Conservation (phyloP, 2,888 invertebrate species). For the Tryphoninae sp. region DNA sequence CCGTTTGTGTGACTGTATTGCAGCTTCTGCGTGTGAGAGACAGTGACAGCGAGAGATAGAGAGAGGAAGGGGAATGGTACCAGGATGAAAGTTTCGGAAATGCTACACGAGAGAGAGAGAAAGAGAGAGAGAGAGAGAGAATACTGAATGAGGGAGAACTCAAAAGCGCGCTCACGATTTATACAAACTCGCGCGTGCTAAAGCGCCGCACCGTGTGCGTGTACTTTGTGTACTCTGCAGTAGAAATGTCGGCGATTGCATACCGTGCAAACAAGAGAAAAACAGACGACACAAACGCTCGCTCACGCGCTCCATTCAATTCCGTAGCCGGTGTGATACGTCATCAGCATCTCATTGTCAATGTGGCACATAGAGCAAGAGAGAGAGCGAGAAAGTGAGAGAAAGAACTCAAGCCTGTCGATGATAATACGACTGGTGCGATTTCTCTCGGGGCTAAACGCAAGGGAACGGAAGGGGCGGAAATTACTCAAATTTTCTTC, state of each 20-base stretch:
- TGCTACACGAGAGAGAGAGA: constrained; percentile 9
- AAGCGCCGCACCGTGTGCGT: constrained; percentile 38
- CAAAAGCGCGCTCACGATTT: constrained; percentile 26
- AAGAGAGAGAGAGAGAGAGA: constrained; percentile 5
- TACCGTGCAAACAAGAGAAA: constrained; percentile 68
- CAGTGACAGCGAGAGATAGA: neutral
- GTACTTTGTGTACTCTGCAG: constrained; percentile 11
- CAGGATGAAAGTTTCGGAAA: neutral
- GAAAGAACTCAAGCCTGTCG: constrained; percentile 62
- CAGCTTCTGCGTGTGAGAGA: neutral
- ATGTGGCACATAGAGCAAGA: neutral
- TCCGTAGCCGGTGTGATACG: constrained; percentile 70
- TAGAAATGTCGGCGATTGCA: constrained; percentile 70
- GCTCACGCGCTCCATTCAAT: constrained; percentile 70
- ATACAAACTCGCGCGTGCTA: constrained; percentile 50
- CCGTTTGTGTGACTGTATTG: constrained; percentile 5
- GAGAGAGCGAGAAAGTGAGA: constrained; percentile 43
- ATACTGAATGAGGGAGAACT: neutral
- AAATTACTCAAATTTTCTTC: constrained; percentile 6
- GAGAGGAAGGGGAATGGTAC: constrained; percentile 28
- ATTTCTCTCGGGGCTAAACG: neutral
- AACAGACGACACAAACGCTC: constrained; percentile 7
- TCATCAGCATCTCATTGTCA: constrained; percentile 76
- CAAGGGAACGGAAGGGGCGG: neutral
- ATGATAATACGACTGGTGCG: constrained; percentile 22